Evolutionary conservation across 2,888 invertebrate species (phyloP), one percentile per base, ranked within the genome.

Genomic region (Marasmarcha lunaedactyla): DNA sequence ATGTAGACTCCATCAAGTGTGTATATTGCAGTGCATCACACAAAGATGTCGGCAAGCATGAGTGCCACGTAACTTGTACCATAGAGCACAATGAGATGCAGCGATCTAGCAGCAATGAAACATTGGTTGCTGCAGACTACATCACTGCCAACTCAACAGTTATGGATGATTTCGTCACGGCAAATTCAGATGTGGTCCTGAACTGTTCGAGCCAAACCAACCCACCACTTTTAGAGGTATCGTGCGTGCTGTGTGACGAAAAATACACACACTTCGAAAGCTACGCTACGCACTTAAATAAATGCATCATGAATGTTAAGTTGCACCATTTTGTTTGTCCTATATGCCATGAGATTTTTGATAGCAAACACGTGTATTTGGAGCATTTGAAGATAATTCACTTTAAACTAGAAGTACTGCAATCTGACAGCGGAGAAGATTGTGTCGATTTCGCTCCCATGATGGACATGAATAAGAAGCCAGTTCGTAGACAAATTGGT

Each of bases 1-100:
- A 83, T 49, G 67, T 78, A 45, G 79, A 81, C 46, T 83, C 83
- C 1, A 62, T 83, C 1, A 78, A 77, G 52, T 83, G 83, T 63
- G 76, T 71, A 4, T 76, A 71, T 40, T 83, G 83, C 43, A 74
- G 65, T 54, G 61, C 78, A 46, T 66, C 74, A 1, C 71, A 81
- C 37, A 70, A 69, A 42, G 70, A 68, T 40, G 54, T 63, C 27
- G 78, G 78, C 2, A 63, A 61, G 2, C 83, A 83, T 44, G 70
- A 61, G 12, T 83, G 83, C 45, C 65, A 66, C 37, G 72, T 77
- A 1, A 71, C 71, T 36, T 83, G 81, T 42, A 79, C 74, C 25
- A 79, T 81, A 44, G 81, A 81, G 47, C 65, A 71, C 38, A 70
- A 79, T 45, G 57, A 67, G 35, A 43, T 76, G 14, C 74, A 78